Conservation (phyloP, 2,888 invertebrate species). For the Nesidiocoris tenuis region DNA sequence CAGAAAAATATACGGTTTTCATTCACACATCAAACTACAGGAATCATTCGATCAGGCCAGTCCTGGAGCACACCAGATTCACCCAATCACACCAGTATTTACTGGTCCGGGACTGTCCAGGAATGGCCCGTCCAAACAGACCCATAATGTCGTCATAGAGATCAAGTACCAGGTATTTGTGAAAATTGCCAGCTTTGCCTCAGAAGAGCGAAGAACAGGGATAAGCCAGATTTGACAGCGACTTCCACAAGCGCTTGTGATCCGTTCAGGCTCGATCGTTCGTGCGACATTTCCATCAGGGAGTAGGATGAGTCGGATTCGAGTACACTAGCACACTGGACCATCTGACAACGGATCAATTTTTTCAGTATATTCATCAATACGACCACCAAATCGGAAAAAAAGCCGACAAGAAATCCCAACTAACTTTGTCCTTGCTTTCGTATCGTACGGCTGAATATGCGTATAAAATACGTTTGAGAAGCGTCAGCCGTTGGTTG, state of each 20-base stretch:
- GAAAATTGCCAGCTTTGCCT: conserved; percentile 62
- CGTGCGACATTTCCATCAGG: conserved; percentile 23
- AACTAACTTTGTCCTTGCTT: conserved; percentile 28
- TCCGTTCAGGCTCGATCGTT: conserved; percentile 52
- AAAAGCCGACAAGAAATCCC: neutral
- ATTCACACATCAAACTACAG: no score
- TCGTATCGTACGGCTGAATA: conserved; percentile 51
- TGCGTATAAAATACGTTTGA: conserved; percentile 62
- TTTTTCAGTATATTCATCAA: no score
- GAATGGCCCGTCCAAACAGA: no score
- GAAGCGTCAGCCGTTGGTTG: conserved; percentile 60
- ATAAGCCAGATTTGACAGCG: conserved; percentile 63
- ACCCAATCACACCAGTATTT: no score
- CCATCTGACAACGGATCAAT: conserved; percentile 12
- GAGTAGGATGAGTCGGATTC: conserved; percentile 27
- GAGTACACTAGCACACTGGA: conserved; percentile 18
- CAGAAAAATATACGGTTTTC: no score
- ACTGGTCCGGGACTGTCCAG: no score
- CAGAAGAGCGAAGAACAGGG: conserved; percentile 61
- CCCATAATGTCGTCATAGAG: no score
- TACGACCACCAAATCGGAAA: no score
- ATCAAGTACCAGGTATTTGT: conserved; percentile 54
- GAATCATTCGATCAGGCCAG: no score
- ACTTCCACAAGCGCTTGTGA: conserved; percentile 63
- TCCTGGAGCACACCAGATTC: no score